Evolutionary conservation across 2,888 invertebrate genomes (phyloP), one percentile per base, ranked within the genome.

Genomic region (Parnassius mnemosyne): DNA sequence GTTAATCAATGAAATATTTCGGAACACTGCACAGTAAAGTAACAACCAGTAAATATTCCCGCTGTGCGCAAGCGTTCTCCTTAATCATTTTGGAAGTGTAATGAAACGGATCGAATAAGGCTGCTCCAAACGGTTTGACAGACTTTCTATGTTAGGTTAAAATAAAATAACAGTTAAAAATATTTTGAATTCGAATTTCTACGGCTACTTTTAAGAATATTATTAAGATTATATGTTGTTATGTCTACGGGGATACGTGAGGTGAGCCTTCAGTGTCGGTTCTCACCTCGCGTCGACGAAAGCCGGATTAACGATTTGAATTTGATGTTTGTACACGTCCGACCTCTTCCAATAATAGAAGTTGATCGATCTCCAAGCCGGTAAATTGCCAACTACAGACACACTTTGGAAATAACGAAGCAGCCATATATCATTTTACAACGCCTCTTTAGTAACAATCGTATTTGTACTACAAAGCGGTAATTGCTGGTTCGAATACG

Each of bases 301-400:
- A 77, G 79, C 73, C 77, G 81, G 82, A 87, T 86, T 87, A 90
- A 89, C 88, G 85, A 87, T 85, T 81, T 85, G 83, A 89, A 88
- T 87, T 87, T 85, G 87, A 85, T 91, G 90, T 90, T 90, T 91
- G 88, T 85, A 89, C 91, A 90, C 90, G 90, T 89, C 85, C 89
- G 84, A 89, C 88, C 89, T 86, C 89, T 84, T 79, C 87, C 84
- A 83, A 88, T 90, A 91, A 89, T 89, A 82, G 83, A 81, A 84
- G 82, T 83, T 87, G 90, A 89, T 88, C 88, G 84, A 87, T 84
- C 86, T 84, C 77, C 72, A 79, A 81, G 79, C 73, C 83, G 81
- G 85, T 85, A 85, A 89, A 89, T 89, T 89, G 83, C 87, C 79
- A 83, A 83, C 79, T 72, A 73, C 76, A 80, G 79, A 84, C 81